Percentiles rank a stretch among this genome's conserved stretches.
These are phyloP conservation scores for Drosophila punjabiensis DNA, from an alignment of 1,140 invertebrate species.

Conservation along the genomic window DNA sequence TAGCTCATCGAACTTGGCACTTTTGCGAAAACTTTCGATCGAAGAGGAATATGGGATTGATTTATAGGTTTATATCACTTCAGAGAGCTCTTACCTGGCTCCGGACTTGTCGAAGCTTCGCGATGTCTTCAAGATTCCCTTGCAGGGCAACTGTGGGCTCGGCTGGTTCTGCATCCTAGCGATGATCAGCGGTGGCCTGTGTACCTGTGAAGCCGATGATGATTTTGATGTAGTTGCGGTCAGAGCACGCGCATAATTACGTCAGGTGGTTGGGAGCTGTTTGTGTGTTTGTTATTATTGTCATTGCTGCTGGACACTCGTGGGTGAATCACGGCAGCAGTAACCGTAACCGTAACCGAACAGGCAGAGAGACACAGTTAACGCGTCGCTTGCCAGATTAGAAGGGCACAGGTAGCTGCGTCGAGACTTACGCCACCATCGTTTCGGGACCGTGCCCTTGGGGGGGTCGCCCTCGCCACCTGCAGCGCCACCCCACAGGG, in stretches of 20 bases:
- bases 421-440: constrained; percentile 66
- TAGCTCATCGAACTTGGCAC: constrained; percentile 99
- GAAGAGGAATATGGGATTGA: background rate
- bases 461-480: constrained; percentile 50
- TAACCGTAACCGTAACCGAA: constrained; percentile 33
- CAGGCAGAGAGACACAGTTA: constrained; percentile 34
- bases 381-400: constrained; percentile 43
- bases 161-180: constrained; percentile 80
- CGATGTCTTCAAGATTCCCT: constrained; percentile 96
- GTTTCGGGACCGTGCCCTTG: constrained; percentile 61
- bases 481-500: constrained; percentile 41
- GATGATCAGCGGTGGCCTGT: constrained; percentile 2
- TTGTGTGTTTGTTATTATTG: constrained; percentile 3
- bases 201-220: constrained; percentile 38
- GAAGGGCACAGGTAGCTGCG: constrained; percentile 52
- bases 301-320: constrained; percentile 43
- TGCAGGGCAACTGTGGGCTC: constrained; percentile 91
- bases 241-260: constrained; percentile 55
- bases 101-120: constrained; percentile 93
- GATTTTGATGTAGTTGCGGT: constrained; percentile 43
- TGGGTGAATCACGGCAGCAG: constrained; percentile 55
- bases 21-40: constrained; percentile 88
- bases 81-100: constrained; percentile 61
- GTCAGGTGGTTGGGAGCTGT: constrained; percentile 46
- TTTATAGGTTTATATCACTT: background rate